These are phyloP conservation scores for Melangyna quadrimaculata DNA, from an alignment of 2,888 invertebrate species.

Conservation along the genomic window DNA sequence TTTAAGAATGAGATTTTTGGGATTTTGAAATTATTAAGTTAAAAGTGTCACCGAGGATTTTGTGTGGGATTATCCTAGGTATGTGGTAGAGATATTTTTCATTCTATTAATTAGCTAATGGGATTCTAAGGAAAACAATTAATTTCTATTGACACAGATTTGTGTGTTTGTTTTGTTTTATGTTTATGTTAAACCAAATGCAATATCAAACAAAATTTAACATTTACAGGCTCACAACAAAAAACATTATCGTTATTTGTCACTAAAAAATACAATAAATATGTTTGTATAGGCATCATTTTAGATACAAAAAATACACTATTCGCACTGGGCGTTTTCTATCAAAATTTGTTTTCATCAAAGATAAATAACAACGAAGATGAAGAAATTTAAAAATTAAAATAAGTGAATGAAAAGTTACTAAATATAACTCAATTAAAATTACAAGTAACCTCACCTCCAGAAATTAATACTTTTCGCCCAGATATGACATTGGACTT, in stretches of 20 bases:
- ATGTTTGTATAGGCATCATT: not conserved
- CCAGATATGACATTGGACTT: too few species aligned
- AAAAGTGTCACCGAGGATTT: slow-evolving; percentile 17
- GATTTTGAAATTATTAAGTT: slow-evolving; percentile 26
- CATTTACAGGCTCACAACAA: not conserved
- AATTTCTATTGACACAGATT: slow-evolving; percentile 4
- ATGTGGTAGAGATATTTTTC: not conserved
- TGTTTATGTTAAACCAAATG: not conserved
- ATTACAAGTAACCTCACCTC: too few species aligned
- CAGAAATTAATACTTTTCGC: too few species aligned
- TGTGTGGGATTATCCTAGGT: slow-evolving; percentile 33
- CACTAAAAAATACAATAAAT: not conserved
- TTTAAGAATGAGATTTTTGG: slow-evolving; percentile 8
- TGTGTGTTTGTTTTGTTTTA: not conserved
- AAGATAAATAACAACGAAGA: too few species aligned
- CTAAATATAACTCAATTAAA: too few species aligned
- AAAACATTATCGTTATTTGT: not conserved
- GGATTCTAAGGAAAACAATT: not conserved
- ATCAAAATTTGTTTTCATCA: too few species aligned
- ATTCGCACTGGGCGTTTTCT: too few species aligned
- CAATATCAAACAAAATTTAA: not conserved
- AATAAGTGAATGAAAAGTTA: too few species aligned
- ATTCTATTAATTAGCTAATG: slow-evolving; percentile 30
- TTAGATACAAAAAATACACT: too few species aligned
- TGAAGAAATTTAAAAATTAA: too few species aligned